A percentile compares a stretch with the other conserved stretches of the same genome.
Evolutionary conservation across 2,888 invertebrate species (phyloP).

Genomic region (Unio pictorum): DNA sequence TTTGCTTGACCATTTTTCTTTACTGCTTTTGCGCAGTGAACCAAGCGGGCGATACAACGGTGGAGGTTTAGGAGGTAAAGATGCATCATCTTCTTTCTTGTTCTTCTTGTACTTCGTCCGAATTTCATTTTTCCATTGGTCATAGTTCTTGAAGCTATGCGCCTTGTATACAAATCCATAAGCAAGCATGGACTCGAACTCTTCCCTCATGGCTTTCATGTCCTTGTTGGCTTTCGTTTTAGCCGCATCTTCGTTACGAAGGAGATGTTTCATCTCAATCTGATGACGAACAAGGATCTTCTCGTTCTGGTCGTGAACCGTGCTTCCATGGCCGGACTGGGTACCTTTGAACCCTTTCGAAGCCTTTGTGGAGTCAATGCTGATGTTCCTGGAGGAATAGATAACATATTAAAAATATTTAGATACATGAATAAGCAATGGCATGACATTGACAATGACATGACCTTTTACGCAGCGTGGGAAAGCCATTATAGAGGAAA

Average conservation of each 20-base stretch:
- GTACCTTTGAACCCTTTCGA: too few relatives aligned
- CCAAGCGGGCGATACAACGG: slow-evolving; percentile 19
- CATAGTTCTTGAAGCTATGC: slow-evolving; percentile 25
- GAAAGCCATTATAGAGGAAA: too few relatives aligned
- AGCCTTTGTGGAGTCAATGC: too few relatives aligned
- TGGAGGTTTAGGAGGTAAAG: slow-evolving; percentile 8
- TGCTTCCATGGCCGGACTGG: too few relatives aligned
- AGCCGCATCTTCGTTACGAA: slow-evolving; percentile 10
- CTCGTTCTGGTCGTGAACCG: too few relatives aligned
- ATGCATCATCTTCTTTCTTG: slow-evolving; percentile 12
- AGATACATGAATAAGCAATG: too few relatives aligned
- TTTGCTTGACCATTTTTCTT: too few relatives aligned
- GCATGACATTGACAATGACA: too few relatives aligned
- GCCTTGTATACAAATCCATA: slow-evolving; percentile 35
- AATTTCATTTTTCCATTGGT: slow-evolving; percentile 2
- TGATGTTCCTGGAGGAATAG: too few relatives aligned
- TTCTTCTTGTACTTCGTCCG: slow-evolving; percentile 6
- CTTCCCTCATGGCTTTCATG: slow-evolving; percentile 22
- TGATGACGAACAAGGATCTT: too few relatives aligned
- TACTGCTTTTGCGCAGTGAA: slow-evolving; percentile 16
- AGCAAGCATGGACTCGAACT: slow-evolving; percentile 29
- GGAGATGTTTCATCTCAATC: slow-evolving; percentile 20
- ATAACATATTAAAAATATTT: too few relatives aligned
- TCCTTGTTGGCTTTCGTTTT: slow-evolving; percentile 11
- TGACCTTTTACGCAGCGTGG: too few relatives aligned